Percentiles rank a stretch among this genome's conserved stretches.
Evolutionary conservation across 2,888 invertebrate genomes (phyloP).

Genomic region (Drosophila falleni): DNA sequence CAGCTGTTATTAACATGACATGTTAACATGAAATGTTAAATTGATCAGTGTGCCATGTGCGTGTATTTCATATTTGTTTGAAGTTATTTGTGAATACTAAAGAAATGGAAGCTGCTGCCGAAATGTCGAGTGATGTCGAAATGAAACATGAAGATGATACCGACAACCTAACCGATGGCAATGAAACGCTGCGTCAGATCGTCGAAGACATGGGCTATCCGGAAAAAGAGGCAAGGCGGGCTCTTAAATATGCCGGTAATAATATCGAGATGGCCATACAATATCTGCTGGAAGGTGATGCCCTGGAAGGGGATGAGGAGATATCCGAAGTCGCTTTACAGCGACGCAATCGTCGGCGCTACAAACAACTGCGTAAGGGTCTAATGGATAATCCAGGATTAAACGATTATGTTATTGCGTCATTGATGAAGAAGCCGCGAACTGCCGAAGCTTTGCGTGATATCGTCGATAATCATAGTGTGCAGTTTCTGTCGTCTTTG

Average conservation of each 20-base stretch:
- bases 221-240: constrained; percentile 91
- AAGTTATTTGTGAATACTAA: neutral
- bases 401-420: constrained; percentile 33
- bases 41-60: neutral
- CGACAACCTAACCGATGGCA: constrained; percentile 6
- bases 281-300: constrained; percentile 93
- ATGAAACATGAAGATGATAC: constrained; percentile 9
- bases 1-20: constrained; percentile 9
- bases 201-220: constrained; percentile 93
- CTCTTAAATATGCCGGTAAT: constrained; percentile 96
- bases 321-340: constrained; percentile 14
- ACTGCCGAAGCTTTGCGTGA: constrained; percentile 19
- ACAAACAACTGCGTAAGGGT: constrained; percentile 31
- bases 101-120: neutral
- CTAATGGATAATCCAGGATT: constrained; percentile 55
- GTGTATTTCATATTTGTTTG: constrained; percentile 5
- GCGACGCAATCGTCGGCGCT: constrained; percentile 24
- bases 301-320: constrained; percentile 22
- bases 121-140: constrained; percentile 20
- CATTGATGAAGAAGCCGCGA: constrained; percentile 36
- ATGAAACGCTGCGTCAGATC: constrained; percentile 41
- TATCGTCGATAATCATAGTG: constrained; percentile 20
- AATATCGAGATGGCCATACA: constrained; percentile 99
- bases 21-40: neutral
- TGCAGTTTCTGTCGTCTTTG: constrained; percentile 35